Evolutionary conservation across 2,113 vertebrate species (phyloP).

Genomic region (Hyperopisus bebe): DNA sequence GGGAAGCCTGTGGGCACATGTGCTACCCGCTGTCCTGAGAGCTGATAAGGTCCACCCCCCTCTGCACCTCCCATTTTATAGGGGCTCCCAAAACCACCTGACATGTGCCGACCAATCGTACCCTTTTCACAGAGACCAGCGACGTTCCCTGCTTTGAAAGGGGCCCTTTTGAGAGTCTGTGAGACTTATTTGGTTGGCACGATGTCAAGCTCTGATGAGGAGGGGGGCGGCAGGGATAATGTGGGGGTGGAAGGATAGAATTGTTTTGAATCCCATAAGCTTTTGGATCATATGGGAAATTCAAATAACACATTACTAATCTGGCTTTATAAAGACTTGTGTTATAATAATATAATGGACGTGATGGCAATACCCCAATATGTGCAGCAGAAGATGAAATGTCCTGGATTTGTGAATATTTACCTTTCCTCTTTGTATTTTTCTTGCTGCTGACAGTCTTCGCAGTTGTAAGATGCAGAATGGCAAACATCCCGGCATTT

Average conservation of each 20-base stretch:
- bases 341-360: not conserved
- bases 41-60: not conserved
- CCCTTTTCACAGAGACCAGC: not conserved
- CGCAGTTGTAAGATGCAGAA: not conserved
- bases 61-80: not conserved
- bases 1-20: not conserved
- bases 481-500: conserved; percentile 1
- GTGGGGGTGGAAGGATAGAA: not conserved
- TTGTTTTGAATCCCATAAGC: not conserved
- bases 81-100: not conserved
- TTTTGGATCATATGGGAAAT: not conserved
- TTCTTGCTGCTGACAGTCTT: not conserved
- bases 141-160: not conserved
- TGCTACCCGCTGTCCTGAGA: not conserved
- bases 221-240: not conserved
- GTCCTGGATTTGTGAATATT: not conserved
- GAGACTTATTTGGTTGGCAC: not conserved
- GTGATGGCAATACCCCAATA: not conserved
- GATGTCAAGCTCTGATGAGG: not conserved
- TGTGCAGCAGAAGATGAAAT: not conserved
- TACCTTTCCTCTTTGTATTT: not conserved
- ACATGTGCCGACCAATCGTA: not conserved
- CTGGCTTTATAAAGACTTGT: not conserved
- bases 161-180: not conserved
- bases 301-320: not conserved